Conservation (phyloP, 2,113 vertebrate genomes). For the Uria lomvia region DNA sequence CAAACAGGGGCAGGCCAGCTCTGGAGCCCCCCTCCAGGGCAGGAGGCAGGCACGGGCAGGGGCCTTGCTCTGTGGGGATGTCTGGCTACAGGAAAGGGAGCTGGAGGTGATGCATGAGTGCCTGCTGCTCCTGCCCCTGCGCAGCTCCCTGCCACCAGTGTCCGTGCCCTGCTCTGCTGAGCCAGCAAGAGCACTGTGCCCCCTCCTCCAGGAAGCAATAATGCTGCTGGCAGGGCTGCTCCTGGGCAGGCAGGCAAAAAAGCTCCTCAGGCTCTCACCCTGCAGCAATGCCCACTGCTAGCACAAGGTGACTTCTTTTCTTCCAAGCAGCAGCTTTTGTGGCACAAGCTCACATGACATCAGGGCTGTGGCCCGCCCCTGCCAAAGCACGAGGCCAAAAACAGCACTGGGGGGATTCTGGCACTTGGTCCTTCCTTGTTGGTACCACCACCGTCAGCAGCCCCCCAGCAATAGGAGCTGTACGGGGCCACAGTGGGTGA, state of each 20-base stretch:
- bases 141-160: background rate
- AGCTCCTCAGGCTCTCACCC: background rate
- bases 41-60: background rate
- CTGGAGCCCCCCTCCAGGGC: background rate
- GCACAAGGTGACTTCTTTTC: background rate
- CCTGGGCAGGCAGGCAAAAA: background rate
- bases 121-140: background rate
- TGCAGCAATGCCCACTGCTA: background rate
- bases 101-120: background rate
- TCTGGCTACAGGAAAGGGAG: background rate
- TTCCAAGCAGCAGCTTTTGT: background rate
- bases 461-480: background rate
- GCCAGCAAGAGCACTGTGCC: background rate
- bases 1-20: background rate
- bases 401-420: background rate
- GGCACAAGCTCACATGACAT: background rate
- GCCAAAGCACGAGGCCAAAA: background rate
- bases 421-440: background rate
- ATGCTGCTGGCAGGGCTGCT: background rate
- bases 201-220: conserved; percentile 46
- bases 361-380: background rate
- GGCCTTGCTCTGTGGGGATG: background rate
- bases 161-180: background rate
- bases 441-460: background rate
- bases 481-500: rapidly evolving